phyloP scores from a whole-genome alignment of 2,113 vertebrate genomes.

The Solenodon paradoxus region DNA sequence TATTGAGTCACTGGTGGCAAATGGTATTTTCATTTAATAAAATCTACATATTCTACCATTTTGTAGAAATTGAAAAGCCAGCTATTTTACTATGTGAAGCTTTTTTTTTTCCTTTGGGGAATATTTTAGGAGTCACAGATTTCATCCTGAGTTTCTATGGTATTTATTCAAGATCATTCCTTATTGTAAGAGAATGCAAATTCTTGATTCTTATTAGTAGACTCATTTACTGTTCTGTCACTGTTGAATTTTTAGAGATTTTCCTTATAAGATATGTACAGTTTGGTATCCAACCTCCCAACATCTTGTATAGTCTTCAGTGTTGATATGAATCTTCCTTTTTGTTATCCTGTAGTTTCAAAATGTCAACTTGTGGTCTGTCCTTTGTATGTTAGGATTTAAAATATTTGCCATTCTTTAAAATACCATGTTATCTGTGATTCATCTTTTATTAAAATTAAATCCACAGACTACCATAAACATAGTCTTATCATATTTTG shows the following conservation, averaged over 20 bases:
- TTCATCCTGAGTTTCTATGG: neutral
- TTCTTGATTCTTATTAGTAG: slow-evolving; percentile 33
- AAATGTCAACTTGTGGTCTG: slow-evolving; percentile 60
- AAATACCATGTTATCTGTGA: slow-evolving; percentile 55
- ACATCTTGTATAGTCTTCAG: neutral
- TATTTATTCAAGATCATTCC: slow-evolving; percentile 47
- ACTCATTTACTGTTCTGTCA: neutral
- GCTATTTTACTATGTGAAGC: neutral
- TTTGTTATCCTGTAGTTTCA: slow-evolving; percentile 49
- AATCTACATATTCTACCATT: neutral
- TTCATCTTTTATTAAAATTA: slow-evolving; percentile 58
- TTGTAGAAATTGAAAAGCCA: neutral
- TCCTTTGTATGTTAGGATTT: slow-evolving; percentile 62
- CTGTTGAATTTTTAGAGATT: neutral
- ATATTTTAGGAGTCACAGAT: neutral
- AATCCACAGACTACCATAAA: slow-evolving; percentile 8
- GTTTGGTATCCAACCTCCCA: slow-evolving; percentile 39
- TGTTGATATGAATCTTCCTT: neutral
- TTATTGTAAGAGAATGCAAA: neutral
- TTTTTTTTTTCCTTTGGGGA: neutral
- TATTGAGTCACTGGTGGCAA: neutral
- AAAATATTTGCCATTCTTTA: slow-evolving; percentile 62
- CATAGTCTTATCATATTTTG: slow-evolving; percentile 46
- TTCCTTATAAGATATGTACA: neutral
- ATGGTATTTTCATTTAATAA: neutral